Evolutionary conservation across 1,140 invertebrate species (phyloP).

Genomic region (Drosophila insularis): DNA sequence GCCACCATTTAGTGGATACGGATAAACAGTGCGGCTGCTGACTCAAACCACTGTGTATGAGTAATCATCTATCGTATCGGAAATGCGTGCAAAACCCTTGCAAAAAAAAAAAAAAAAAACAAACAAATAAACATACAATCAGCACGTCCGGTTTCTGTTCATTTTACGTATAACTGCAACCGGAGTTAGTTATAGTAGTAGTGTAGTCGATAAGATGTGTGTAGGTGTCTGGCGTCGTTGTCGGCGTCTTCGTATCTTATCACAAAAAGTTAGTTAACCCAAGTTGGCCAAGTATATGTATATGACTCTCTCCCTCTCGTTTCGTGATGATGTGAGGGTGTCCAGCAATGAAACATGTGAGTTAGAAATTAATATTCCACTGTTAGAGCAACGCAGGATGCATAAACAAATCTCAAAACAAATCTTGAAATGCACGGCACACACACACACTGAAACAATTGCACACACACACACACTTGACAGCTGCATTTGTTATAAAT

Average conservation of each 20-base stretch:
- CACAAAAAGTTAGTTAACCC: slow-evolving; percentile 28
- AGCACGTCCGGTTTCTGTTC: slow-evolving; percentile 4
- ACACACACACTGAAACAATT: slow-evolving; percentile 24
- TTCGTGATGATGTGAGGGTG: background rate
- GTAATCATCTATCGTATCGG: slow-evolving; percentile 55
- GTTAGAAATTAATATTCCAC: slow-evolving; percentile 41
- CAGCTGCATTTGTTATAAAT: slow-evolving; percentile 64
- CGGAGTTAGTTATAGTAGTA: background rate
- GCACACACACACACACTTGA: slow-evolving; percentile 35
- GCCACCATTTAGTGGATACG: background rate
- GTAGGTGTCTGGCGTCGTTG: slow-evolving; percentile 56
- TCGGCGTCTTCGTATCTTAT: slow-evolving; percentile 69
- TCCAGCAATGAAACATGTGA: slow-evolving; percentile 21
- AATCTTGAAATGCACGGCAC: slow-evolving; percentile 23
- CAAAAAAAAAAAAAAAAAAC: background rate
- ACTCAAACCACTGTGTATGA: slow-evolving; percentile 33
- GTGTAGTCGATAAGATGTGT: slow-evolving; percentile 38
- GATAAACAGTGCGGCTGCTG: slow-evolving; percentile 27
- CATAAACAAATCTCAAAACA: slow-evolving; percentile 40
- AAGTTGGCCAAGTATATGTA: slow-evolving; percentile 7
- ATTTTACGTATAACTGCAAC: background rate
- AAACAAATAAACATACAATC: slow-evolving; percentile 33
- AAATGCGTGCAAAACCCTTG: slow-evolving; percentile 69
- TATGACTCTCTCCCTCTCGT: background rate
- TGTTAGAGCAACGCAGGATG: slow-evolving; percentile 45